A percentile compares a stretch with the other conserved stretches of the same genome.
These are phyloP conservation scores for Oreocharis arfaki DNA, from an alignment of 2,113 vertebrate genomes.

Conservation along the genomic window DNA sequence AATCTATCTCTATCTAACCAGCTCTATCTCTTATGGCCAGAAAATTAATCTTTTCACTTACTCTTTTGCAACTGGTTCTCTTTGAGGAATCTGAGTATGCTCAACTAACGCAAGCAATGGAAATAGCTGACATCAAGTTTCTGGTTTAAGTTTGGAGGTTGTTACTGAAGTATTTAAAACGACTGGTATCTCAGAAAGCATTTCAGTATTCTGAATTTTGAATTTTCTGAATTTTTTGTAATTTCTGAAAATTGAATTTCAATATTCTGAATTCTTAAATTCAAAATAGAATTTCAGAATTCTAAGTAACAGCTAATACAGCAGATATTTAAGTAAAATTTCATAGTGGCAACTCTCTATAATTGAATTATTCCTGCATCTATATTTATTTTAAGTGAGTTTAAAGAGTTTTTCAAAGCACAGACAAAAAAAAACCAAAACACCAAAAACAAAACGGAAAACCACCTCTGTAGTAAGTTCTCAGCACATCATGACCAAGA, in stretches of 20 bases:
- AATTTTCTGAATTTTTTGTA: too few species aligned
- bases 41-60: background rate
- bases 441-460: background rate
- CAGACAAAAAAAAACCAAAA: background rate
- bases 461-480: background rate
- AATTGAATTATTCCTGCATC: background rate
- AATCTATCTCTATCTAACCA: background rate
- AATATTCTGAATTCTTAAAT: background rate
- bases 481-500: background rate
- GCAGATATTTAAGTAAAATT: background rate
- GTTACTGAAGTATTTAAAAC: background rate
- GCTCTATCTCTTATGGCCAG: background rate
- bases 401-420: background rate
- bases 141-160: background rate
- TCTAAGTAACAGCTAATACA: background rate
- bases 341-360: background rate
- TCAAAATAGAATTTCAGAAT: background rate
- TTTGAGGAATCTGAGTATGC: background rate
- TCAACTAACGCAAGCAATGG: background rate
- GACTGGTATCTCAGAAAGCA: background rate
- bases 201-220: background rate
- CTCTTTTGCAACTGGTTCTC: background rate
- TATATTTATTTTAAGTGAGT: background rate
- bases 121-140: background rate
- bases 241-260: too few species aligned